Base-by-base conservation (phyloP, 2,113 vertebrate genomes). In the Channa maculata region DNA sequence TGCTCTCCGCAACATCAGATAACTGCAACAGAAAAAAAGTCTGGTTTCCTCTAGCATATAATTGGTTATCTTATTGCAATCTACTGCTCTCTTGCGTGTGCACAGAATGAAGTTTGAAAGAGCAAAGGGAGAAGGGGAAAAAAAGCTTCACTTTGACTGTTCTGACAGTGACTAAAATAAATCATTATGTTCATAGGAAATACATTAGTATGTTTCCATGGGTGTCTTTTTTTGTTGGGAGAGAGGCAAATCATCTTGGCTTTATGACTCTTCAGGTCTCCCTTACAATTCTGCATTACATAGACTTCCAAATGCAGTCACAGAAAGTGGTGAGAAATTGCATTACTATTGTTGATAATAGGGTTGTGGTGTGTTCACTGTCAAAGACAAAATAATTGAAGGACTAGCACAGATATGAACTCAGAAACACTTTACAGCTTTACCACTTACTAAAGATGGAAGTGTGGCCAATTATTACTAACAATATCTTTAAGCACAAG, bases 1-100 rank as follows among this genome's bases (percentile, higher is more conserved):
- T 11, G 93, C 88, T 89, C 92, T 93, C 95, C 93, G 86, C 95
- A 96, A 84, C 84, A 96, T 96, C 96, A 94, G 96, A 97, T 96
- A 96, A 94, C 94, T 92, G 84, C 92, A 89, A 87, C 94, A 94
- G 94, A 39, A 93, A 94, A 95, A 91, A 87, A 82, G 83, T 95
- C 89, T 94, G 92, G 94, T 95, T 96, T 97, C 95, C 95, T 95
- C 93, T 94, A 86, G 91, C 92, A 94, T 94, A 91, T 93, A 96
- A 96, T 95, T 94, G 93, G 92, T 95, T 95, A 96, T 95, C 95
- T 94, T 83, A 89, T 88, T 88, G 88, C 85, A 85, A 96, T 89
- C 94, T 95, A 71, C 92, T 95, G 92, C 88, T 94, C 65, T 82
- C 74, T 85, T 84, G 75, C 83, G 58, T 93, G 57, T 89, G 90